Evolutionary conservation across 2,797 vertebrate species (phyloP).

Genomic region (Falco rusticolus): DNA sequence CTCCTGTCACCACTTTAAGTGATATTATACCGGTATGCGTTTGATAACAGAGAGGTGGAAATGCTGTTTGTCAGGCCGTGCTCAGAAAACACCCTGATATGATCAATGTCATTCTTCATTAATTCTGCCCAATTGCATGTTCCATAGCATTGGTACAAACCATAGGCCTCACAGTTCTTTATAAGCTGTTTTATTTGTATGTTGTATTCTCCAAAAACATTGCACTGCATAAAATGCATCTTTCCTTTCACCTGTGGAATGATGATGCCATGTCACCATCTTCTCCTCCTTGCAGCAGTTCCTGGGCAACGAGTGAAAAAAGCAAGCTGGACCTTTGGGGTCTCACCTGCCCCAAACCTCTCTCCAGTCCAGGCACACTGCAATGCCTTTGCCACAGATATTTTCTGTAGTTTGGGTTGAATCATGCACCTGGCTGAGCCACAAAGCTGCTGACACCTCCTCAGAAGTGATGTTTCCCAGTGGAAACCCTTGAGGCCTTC

Average conservation of each 20-base stretch:
- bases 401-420: neutral
- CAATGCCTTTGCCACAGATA: neutral
- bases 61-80: neutral
- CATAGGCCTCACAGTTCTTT: neutral
- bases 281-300: neutral
- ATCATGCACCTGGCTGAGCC: neutral
- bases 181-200: neutral
- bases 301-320: neutral
- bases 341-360: neutral
- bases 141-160: neutral
- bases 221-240: neutral
- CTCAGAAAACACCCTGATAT: neutral
- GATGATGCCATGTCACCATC: neutral
- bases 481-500: neutral
- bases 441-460: neutral
- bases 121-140: neutral
- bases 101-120: neutral
- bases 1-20: neutral
- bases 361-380: neutral
- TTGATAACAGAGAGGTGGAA: neutral
- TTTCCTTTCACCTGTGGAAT: neutral
- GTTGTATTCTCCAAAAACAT: neutral
- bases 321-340: neutral
- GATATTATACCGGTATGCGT: neutral
- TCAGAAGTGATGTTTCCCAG: neutral